phyloP scores from a whole-genome alignment of 2,113 vertebrate species.

The Bambusicola thoracicus region DNA sequence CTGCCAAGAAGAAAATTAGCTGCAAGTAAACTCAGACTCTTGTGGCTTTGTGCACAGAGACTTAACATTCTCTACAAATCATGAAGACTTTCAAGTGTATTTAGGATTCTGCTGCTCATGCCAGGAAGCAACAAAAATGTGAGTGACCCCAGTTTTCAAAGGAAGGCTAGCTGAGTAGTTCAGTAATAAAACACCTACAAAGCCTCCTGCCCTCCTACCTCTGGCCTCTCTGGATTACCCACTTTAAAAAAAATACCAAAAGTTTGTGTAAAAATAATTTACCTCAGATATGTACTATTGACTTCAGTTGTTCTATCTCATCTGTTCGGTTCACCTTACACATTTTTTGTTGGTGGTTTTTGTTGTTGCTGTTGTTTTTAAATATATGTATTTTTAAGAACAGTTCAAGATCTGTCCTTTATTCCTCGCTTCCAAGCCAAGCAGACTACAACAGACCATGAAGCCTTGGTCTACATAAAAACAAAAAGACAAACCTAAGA shows the following conservation, averaged over 20 bases:
- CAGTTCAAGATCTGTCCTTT: neutral
- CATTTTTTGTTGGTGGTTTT: rapidly evolving
- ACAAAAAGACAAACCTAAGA: too few relatives aligned
- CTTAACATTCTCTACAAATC: neutral
- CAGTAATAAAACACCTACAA: neutral
- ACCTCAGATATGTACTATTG: neutral
- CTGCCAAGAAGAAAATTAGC: neutral
- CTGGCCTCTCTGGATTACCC: neutral
- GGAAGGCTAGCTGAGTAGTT: neutral
- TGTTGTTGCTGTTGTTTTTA: neutral
- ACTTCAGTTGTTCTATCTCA: neutral
- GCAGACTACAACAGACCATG: rapidly evolving
- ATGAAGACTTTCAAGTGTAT: neutral
- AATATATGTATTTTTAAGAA: neutral
- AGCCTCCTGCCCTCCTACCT: neutral
- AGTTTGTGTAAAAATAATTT: neutral
- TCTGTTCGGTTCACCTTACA: neutral
- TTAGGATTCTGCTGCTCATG: neutral
- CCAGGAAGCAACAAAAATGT: neutral
- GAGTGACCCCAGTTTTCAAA: neutral
- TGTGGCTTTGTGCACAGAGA: neutral
- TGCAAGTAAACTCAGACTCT: neutral
- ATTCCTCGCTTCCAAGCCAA: rapidly evolving
- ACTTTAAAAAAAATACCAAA: neutral
- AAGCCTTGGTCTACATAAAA: neutral